phyloP scores from a whole-genome alignment of 2,113 vertebrate species.

The Percina caprodes region DNA sequence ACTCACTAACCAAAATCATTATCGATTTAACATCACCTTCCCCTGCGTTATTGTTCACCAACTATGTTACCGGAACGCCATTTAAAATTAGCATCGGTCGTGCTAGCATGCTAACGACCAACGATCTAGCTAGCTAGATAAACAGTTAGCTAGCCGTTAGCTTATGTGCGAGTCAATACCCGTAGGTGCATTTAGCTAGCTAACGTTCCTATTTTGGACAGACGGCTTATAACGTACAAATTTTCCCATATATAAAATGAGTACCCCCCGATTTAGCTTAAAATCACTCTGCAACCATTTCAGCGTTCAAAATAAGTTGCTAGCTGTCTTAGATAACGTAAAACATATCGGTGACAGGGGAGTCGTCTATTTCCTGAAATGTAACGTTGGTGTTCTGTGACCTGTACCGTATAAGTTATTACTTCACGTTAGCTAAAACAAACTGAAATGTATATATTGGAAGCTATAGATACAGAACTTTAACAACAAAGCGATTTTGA shows the following conservation, averaged over 20 bases:
- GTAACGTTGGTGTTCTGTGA: conserved; percentile 43
- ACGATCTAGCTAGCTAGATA: conserved; percentile 24
- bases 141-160: conserved; percentile 67
- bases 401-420: conserved; percentile 57
- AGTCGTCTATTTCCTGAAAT: conserved; percentile 80
- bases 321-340: conserved; percentile 28
- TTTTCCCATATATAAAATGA: neutral
- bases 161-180: conserved; percentile 44
- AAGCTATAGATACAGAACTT: neutral
- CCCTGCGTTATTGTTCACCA: conserved; percentile 15
- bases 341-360: conserved; percentile 62
- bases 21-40: neutral
- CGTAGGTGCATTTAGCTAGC: conserved; percentile 29
- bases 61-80: conserved; percentile 28
- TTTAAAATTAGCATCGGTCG: conserved; percentile 43
- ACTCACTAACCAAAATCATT: neutral
- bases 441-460: conserved; percentile 14
- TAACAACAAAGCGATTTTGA: neutral
- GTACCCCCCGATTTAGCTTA: neutral
- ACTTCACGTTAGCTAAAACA: conserved; percentile 47
- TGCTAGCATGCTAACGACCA: conserved; percentile 58
- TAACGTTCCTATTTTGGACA: conserved; percentile 51
- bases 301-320: neutral
- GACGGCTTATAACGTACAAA: conserved; percentile 16
- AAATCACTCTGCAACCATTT: neutral